These are phyloP conservation scores for Beris chalybata DNA, from an alignment of 2,888 invertebrate genomes.

Conservation along the genomic window DNA sequence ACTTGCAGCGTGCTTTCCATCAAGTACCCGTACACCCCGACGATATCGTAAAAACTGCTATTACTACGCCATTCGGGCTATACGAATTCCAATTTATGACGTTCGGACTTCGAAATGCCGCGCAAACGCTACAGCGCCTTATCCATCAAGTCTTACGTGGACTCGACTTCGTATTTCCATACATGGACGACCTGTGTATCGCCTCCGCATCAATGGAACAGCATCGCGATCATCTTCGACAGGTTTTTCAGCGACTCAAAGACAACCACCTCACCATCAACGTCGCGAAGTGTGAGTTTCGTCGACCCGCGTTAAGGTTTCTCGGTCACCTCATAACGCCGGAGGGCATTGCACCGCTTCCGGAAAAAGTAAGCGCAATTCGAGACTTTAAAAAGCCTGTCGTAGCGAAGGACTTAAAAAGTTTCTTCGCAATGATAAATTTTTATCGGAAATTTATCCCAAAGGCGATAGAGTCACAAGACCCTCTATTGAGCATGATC, in stretches of 20 bases:
- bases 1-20: too few species aligned
- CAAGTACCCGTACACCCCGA: too few species aligned
- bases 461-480: neutral
- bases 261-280: slow-evolving; percentile 41
- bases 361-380: neutral
- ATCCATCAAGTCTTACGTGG: neutral
- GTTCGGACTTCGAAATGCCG: too few species aligned
- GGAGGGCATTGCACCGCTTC: neutral
- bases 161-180: slow-evolving; percentile 39
- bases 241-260: slow-evolving; percentile 38
- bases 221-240: slow-evolving; percentile 39
- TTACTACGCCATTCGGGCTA: too few species aligned
- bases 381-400: neutral
- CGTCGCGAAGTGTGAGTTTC: slow-evolving; percentile 25
- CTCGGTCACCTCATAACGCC: too few species aligned
- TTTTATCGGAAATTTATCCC: slow-evolving; percentile 5
- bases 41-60: too few species aligned
- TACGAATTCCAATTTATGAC: too few species aligned
- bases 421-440: neutral
- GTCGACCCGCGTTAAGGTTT: too few species aligned
- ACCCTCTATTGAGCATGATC: neutral
- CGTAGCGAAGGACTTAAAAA: neutral
- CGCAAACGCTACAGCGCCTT: neutral
- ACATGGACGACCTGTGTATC: slow-evolving; percentile 43
- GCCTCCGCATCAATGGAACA: slow-evolving; percentile 37